Evolutionary conservation across 2,113 vertebrate species (phyloP).

Genomic region (Ceyx cyanopectus): DNA sequence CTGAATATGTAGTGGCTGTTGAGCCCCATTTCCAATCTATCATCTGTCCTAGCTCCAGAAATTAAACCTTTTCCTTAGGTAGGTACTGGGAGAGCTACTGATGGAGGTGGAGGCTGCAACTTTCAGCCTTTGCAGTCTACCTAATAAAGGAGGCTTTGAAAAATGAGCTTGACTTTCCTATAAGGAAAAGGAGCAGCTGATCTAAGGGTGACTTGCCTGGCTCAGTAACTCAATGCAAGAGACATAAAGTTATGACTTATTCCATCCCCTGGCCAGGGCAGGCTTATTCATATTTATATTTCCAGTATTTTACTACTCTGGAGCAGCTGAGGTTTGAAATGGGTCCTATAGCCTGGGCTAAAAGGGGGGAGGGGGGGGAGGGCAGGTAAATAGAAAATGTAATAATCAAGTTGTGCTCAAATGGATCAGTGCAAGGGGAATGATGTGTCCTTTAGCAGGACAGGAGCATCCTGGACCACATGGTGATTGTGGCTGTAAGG

Average conservation of each 20-base stretch:
- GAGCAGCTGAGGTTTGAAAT: neutral
- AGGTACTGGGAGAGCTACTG: neutral
- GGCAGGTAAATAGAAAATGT: neutral
- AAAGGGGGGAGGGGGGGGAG: neutral
- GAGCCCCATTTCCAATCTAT: neutral
- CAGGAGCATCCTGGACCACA: neutral
- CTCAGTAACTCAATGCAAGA: neutral
- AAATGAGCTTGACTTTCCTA: neutral
- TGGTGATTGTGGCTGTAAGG: neutral
- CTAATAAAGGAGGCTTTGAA: neutral
- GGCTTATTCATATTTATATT: neutral
- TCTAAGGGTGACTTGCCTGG: neutral
- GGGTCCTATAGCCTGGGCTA: neutral
- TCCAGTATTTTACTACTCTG: neutral
- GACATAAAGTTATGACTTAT: neutral
- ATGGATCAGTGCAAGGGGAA: neutral
- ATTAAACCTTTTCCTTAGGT: neutral
- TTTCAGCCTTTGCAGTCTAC: neutral
- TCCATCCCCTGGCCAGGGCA: neutral
- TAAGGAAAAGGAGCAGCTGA: neutral
- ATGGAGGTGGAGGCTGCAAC: neutral
- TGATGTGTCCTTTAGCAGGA: neutral
- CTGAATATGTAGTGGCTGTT: rapidly evolving
- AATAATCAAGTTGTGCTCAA: neutral
- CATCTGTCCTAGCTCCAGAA: neutral